Base-by-base conservation (phyloP, 2,888 invertebrate species). In the Hypsopygia costalis region DNA sequence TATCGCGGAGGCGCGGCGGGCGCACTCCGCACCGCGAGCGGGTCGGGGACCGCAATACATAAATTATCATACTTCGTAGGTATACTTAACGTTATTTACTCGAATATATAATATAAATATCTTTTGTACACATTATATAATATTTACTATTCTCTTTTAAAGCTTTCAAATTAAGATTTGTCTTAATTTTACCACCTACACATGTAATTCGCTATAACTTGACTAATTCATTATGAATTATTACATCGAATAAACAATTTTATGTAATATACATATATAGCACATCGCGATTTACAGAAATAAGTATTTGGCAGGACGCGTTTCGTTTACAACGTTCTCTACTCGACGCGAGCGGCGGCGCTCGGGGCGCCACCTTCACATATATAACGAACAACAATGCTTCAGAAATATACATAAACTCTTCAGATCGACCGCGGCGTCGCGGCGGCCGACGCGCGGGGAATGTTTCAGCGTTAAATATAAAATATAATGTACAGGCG, bases 81-180 rank as follows among this genome's bases (percentile, higher is more conserved):
- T 57, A 58, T 58, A 62, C 58, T 60, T 63, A 60, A 62, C 55
- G 58, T 50, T 58, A 62, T 58, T 56, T 58, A 55, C 54, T 46
- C 54, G 55, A 51, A 56, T 51, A 63, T 59, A 55, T 55, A 56
- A 63, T 58, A 63, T 63, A 55, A 55, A 64, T 57, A 64, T 66
- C 66, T 67, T 72, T 74, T 76, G 78, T 79, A 81, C 81, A 79
- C 62, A 67, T 72, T 73, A 72, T 64, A 50, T 56, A 49, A 49
- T 58, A 62, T 59, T 74, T 65, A 67, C 73, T 74, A 75, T 68
- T 59, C 71, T 69, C 33, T 30, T 66, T 83, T 83, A 85, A 83
- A 82, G 83, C 83, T 83, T 75, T 81, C 77, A 77, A 77, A 81
- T 78, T 78, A 73, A 81, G 78, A 79, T 72, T 74, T 74, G 74